These are phyloP conservation scores for Myotis pilosus DNA, from an alignment of 2,797 vertebrate species.

Conservation along the genomic window DNA sequence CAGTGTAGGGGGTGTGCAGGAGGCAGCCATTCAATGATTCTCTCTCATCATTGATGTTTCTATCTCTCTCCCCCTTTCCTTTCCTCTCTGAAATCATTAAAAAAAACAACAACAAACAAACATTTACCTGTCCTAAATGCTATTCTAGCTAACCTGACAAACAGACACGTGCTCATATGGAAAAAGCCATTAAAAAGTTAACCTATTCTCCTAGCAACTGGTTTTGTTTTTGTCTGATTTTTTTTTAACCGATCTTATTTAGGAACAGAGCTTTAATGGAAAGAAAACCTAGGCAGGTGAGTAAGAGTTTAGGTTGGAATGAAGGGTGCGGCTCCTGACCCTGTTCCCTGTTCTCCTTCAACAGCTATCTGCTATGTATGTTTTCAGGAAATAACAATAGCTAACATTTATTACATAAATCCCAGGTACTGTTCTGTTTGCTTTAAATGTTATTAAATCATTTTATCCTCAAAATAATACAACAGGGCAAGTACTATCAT, in stretches of 20 bases:
- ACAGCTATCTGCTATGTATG: neutral
- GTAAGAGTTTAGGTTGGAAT: neutral
- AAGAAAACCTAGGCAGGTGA: neutral
- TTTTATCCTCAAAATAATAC: conserved; percentile 44
- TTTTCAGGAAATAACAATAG: conserved; percentile 32
- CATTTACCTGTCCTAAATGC: conserved; percentile 11
- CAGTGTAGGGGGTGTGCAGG: no score
- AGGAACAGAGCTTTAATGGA: neutral
- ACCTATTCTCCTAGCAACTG: neutral
- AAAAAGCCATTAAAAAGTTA: conserved; percentile 18
- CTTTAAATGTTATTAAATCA: neutral
- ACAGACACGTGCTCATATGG: neutral
- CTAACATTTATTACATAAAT: neutral
- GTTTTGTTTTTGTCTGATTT: neutral
- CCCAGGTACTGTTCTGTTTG: neutral
- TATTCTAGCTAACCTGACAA: neutral
- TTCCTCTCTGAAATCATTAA: no score
- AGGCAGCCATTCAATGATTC: no score
- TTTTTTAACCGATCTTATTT: conserved; percentile 20
- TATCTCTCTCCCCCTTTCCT: no score
- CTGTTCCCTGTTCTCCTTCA: neutral
- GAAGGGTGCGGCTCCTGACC: neutral
- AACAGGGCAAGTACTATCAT: neutral
- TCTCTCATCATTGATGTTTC: no score
- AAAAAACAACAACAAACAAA: neutral